phyloP scores from a whole-genome alignment of 2,113 vertebrate genomes.

The Cyprinodon brontotheroides region DNA sequence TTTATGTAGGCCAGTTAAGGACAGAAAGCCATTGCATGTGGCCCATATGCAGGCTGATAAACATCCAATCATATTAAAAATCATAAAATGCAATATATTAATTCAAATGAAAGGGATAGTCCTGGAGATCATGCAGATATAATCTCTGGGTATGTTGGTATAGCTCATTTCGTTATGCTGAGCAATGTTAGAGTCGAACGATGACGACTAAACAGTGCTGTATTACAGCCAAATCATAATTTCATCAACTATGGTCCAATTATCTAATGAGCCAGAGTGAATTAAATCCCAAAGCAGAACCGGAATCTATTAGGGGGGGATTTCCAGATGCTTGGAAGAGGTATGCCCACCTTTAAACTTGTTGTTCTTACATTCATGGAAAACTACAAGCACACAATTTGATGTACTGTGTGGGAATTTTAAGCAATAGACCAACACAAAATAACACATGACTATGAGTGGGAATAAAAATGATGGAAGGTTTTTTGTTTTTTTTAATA shows the following conservation, averaged over 20 bases:
- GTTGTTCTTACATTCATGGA: neutral
- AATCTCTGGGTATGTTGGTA: constrained; percentile 31
- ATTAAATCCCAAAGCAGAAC: constrained; percentile 14
- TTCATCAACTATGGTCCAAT: constrained; percentile 14
- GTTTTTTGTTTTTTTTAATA: too few relatives aligned
- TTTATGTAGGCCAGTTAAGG: constrained; percentile 16
- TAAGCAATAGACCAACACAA: neutral
- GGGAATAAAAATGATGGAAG: neutral
- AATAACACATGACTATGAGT: neutral
- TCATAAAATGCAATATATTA: constrained; percentile 35
- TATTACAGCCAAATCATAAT: constrained; percentile 15
- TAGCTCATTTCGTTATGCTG: constrained; percentile 29
- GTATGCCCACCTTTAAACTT: neutral
- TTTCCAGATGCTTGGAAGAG: neutral
- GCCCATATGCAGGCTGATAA: constrained; percentile 6
- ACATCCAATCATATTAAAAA: constrained; percentile 25
- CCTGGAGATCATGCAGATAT: constrained; percentile 12
- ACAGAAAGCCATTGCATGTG: neutral
- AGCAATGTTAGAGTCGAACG: constrained; percentile 3
- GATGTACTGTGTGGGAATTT: neutral
- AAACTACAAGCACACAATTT: neutral
- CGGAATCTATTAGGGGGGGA: constrained; percentile 13
- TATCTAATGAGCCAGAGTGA: constrained; percentile 24
- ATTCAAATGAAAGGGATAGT: constrained; percentile 55
- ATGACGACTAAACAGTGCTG: constrained; percentile 9